Evolutionary conservation across 2,888 invertebrate genomes (phyloP).

Genomic region (Eilema caniola): DNA sequence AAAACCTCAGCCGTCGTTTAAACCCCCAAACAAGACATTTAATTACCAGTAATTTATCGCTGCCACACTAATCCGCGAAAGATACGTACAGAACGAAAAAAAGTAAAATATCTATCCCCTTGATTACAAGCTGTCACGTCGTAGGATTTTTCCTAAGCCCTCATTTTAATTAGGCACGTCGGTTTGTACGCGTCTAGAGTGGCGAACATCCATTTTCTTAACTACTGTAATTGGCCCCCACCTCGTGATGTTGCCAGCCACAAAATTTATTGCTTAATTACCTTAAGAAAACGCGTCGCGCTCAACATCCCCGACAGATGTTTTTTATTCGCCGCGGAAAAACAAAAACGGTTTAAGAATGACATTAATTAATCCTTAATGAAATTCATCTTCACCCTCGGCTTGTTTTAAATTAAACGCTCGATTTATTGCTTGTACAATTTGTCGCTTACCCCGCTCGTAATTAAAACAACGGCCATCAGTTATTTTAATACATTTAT

Average conservation of each 20-base stretch:
- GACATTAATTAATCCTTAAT: constrained; percentile 88
- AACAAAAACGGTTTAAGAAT: constrained; percentile 86
- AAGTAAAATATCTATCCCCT: constrained; percentile 80
- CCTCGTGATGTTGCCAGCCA: constrained; percentile 82
- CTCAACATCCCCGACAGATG: constrained; percentile 77
- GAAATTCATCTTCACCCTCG: constrained; percentile 87
- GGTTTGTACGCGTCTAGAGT: constrained; percentile 65
- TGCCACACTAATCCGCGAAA: constrained; percentile 77
- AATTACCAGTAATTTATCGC: constrained; percentile 84
- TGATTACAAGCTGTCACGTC: constrained; percentile 86
- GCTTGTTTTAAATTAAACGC: constrained; percentile 83
- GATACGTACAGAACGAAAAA: constrained; percentile 66
- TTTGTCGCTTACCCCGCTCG: constrained; percentile 78
- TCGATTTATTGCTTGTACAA: constrained; percentile 85
- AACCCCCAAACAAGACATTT: constrained; percentile 76
- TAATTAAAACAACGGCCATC: constrained; percentile 74
- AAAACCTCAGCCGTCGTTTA: constrained; percentile 50
- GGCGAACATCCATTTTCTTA: constrained; percentile 82
- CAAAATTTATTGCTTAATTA: constrained; percentile 88
- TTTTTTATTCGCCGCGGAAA: constrained; percentile 84
- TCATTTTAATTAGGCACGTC: constrained; percentile 83
- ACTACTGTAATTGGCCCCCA: constrained; percentile 85
- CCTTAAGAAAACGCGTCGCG: constrained; percentile 85
- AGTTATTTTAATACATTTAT: constrained; percentile 83
- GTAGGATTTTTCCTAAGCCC: constrained; percentile 85